Conservation (phyloP, 2,113 vertebrate species). For the Bos indicus region DNA sequence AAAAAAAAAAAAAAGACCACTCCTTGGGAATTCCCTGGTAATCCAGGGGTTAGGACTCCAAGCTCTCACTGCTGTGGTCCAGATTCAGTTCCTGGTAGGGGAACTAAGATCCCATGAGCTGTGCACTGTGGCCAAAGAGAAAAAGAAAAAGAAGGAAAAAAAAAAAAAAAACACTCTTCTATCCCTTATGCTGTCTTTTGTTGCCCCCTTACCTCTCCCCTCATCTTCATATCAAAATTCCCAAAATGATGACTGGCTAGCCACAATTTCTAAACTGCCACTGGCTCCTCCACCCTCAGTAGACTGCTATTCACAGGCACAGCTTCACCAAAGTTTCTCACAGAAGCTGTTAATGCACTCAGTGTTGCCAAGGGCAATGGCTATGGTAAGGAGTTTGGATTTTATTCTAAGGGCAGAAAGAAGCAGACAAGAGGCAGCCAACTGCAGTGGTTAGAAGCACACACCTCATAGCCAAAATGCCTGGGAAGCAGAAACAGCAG, state of each 20-base stretch:
- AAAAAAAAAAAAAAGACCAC: background rate
- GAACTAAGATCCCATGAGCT: background rate
- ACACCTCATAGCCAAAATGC: too few species aligned
- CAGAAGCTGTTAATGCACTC: background rate
- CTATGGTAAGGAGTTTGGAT: background rate
- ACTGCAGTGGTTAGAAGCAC: background rate
- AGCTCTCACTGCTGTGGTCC: background rate
- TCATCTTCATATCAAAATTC: background rate
- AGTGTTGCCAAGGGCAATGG: background rate
- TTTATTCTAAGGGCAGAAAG: background rate
- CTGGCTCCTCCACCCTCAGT: background rate
- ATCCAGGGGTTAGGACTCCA: background rate
- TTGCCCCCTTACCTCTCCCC: background rate
- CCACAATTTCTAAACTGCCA: background rate
- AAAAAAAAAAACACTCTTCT: too few species aligned
- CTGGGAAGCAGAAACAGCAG: background rate
- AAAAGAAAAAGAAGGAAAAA: background rate
- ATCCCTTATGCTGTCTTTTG: background rate
- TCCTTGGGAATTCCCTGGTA: background rate
- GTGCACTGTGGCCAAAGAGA: background rate
- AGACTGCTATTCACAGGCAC: background rate
- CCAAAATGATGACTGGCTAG: background rate
- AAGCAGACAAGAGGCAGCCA: background rate
- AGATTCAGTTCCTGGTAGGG: background rate
- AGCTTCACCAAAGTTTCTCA: background rate